Evolutionary conservation across 2,113 vertebrate species (phyloP).

Genomic region (Vimba vimba): DNA sequence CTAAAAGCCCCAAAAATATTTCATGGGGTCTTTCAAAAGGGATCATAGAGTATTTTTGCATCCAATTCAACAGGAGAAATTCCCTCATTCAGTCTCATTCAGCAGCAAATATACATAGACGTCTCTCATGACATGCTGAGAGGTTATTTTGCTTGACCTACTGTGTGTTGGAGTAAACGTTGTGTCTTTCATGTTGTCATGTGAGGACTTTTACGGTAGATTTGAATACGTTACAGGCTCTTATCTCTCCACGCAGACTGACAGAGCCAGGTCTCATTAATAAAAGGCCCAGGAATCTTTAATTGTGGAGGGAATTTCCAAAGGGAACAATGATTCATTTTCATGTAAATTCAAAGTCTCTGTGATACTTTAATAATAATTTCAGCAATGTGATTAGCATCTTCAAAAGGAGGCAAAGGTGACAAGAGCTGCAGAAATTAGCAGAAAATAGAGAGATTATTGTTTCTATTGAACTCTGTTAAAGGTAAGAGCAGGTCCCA

Average conservation of each 20-base stretch:
- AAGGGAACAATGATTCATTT: slow-evolving; percentile 57
- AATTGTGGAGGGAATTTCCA: slow-evolving; percentile 59
- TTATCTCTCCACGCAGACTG: slow-evolving; percentile 52
- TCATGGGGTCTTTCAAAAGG: background rate
- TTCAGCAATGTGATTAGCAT: slow-evolving; percentile 56
- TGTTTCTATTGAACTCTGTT: slow-evolving; percentile 32
- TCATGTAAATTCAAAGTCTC: slow-evolving; percentile 55
- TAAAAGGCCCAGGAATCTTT: slow-evolving; percentile 51
- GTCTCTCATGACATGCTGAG: background rate
- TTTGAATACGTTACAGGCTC: slow-evolving; percentile 51
- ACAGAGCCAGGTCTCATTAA: slow-evolving; percentile 54
- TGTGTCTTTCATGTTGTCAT: slow-evolving; percentile 23
- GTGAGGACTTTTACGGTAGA: slow-evolving; percentile 25
- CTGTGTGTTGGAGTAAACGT: background rate
- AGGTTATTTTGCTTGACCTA: background rate
- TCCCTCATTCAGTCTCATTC: background rate
- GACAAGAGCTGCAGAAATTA: slow-evolving; percentile 27
- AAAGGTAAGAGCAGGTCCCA: background rate
- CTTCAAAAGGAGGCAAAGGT: slow-evolving; percentile 35
- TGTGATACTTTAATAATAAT: slow-evolving; percentile 36
- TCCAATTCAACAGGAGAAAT: background rate
- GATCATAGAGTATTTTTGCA: background rate
- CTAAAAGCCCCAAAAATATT: background rate
- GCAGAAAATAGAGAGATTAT: slow-evolving; percentile 42
- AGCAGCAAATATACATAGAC: background rate